Base-by-base conservation (phyloP, 2,888 invertebrate species). In the Cryptops parisi region DNA sequence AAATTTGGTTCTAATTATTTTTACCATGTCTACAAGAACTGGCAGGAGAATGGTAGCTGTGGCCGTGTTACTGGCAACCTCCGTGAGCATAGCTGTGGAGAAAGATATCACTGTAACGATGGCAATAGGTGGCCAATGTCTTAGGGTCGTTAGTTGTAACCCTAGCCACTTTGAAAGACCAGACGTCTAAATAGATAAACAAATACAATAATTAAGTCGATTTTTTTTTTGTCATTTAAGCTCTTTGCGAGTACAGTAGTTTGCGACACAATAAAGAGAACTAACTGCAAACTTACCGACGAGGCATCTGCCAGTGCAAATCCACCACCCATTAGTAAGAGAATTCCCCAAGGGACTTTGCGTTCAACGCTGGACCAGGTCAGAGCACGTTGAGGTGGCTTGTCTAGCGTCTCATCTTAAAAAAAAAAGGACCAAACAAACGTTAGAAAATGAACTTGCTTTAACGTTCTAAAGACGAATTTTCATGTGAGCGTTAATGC, bases 221-320 rank as follows among this genome's bases (percentile, higher is more conserved):
- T n/a, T n/a, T n/a, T n/a, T n/a, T n/a, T n/a, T n/a, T n/a, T n/a
- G n/a, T n/a, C n/a, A n/a, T n/a, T n/a, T n/a, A n/a, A n/a, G n/a
- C n/a, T n/a, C n/a, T n/a, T n/a, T n/a, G n/a, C n/a, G n/a, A n/a
- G n/a, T n/a, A n/a, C n/a, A n/a, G n/a, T n/a, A n/a, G n/a, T n/a
- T n/a, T n/a, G n/a, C n/a, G n/a, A n/a, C n/a, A n/a, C n/a, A n/a
- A n/a, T n/a, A n/a, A n/a, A n/a, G n/a, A n/a, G n/a, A n/a, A n/a
- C n/a, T n/a, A n/a, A n/a, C n/a, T 33, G n/a, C 38, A 9, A 33
- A 33, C n/a, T 45, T 40, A 55, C 55, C 22, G 82, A 80, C 61
- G 86, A 84, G 56, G 84, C 91, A 58, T 84, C 83, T 0, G 93
- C 90, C 54, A 93, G 74, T 0, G 91, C 90, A 68, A 91, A 91